phyloP scores from a whole-genome alignment of 2,888 invertebrate genomes.

The Nymphalis c-album region DNA sequence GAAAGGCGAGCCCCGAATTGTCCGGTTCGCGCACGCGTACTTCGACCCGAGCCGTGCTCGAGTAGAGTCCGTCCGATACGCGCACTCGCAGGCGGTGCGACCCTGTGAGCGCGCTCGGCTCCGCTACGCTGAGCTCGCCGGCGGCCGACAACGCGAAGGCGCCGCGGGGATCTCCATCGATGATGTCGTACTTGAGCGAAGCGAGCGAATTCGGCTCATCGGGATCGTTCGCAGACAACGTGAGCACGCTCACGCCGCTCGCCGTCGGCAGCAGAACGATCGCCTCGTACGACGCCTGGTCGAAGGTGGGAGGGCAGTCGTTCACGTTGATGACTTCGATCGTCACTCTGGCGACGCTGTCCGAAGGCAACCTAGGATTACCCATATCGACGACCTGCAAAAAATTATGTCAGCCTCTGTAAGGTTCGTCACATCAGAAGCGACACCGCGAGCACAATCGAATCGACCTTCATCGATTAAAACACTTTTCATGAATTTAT shows the following conservation, averaged over 20 bases:
- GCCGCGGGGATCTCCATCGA: constrained; percentile 89
- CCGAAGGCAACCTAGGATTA: constrained; percentile 89
- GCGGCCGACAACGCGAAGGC: constrained; percentile 86
- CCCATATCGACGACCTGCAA: constrained; percentile 89
- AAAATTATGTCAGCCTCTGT: background rate
- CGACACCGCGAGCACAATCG: too few species aligned
- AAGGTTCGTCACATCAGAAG: too few species aligned
- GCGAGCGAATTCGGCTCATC: constrained; percentile 83
- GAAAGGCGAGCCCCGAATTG: constrained; percentile 89
- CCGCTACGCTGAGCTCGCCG: constrained; percentile 64
- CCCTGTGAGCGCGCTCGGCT: constrained; percentile 58
- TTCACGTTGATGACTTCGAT: constrained; percentile 92
- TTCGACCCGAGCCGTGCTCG: constrained; percentile 82
- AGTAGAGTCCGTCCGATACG: constrained; percentile 92
- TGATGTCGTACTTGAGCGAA: constrained; percentile 86
- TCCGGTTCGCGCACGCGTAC: constrained; percentile 58
- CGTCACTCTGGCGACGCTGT: constrained; percentile 88
- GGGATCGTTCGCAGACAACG: constrained; percentile 87
- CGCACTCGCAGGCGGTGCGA: constrained; percentile 87
- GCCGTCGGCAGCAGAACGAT: constrained; percentile 91
- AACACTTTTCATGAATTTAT: too few species aligned
- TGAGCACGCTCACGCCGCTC: constrained; percentile 86
- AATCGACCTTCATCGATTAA: too few species aligned
- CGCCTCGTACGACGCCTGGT: constrained; percentile 85
- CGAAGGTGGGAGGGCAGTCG: constrained; percentile 93